Evolutionary conservation across 2,797 vertebrate species (phyloP).

Genomic region (Microctenopoma lineatum): DNA sequence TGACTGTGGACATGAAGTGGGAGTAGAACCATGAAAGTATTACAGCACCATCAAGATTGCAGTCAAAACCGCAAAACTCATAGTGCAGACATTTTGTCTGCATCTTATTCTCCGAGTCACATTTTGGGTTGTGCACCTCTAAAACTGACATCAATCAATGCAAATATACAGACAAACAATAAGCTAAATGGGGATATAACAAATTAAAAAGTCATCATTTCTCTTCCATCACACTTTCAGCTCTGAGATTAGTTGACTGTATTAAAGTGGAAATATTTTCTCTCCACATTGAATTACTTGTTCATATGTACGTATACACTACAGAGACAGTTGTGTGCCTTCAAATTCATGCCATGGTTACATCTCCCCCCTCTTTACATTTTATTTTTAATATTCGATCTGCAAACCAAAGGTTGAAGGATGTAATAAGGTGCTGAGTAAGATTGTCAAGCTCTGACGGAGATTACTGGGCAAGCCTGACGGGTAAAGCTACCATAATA

Average conservation of each 20-base stretch:
- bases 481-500: constrained; percentile 27
- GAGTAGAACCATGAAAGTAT: constrained; percentile 35
- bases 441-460: constrained; percentile 38
- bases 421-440: constrained; percentile 37
- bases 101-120: constrained; percentile 3
- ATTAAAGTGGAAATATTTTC: constrained; percentile 13
- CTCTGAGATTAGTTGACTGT: neutral
- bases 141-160: constrained; percentile 12
- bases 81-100: neutral
- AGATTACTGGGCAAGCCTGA: constrained; percentile 37
- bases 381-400: constrained; percentile 43
- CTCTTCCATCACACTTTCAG: constrained; percentile 18
- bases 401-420: constrained; percentile 44
- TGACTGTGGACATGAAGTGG: constrained; percentile 46
- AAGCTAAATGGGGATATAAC: constrained; percentile 11
- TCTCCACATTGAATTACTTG: constrained; percentile 10
- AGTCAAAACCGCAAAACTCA: constrained; percentile 14
- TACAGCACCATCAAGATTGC: constrained; percentile 20
- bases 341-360: constrained; percentile 25
- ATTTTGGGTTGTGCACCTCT: neutral
- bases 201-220: neutral
- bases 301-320: constrained; percentile 16
- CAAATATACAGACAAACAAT: constrained; percentile 35
- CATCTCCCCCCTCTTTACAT: constrained; percentile 27
- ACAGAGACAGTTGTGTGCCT: constrained; percentile 16